phyloP scores from a whole-genome alignment of 2,113 vertebrate species.

The Rhodinocichla rosea region DNA sequence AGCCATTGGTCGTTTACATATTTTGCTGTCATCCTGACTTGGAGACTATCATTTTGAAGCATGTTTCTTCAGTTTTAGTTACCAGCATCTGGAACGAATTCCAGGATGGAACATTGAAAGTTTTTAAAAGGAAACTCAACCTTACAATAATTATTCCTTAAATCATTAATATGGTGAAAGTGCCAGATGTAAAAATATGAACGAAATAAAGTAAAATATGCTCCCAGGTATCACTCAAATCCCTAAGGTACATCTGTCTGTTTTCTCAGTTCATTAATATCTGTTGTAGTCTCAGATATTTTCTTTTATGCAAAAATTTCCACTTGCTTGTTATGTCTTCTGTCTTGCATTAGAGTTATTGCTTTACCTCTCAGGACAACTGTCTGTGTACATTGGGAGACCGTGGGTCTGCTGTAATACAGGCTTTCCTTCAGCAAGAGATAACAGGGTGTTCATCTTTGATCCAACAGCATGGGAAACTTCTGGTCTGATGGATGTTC shows the following conservation, averaged over 20 bases:
- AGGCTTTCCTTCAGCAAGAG: not conserved
- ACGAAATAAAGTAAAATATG: slow-evolving; percentile 62
- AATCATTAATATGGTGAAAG: slow-evolving; percentile 76
- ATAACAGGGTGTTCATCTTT: not conserved
- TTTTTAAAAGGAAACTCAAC: slow-evolving; percentile 77
- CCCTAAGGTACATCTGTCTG: slow-evolving; percentile 59
- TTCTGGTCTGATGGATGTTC: not conserved
- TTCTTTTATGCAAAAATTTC: slow-evolving; percentile 64
- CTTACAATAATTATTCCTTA: slow-evolving; percentile 79
- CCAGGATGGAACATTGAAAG: slow-evolving; percentile 73
- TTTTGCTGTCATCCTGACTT: slow-evolving; percentile 76
- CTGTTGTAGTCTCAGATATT: slow-evolving; percentile 38
- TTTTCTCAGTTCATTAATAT: slow-evolving; percentile 66
- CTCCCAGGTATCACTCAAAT: slow-evolving; percentile 66
- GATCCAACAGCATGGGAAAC: not conserved
- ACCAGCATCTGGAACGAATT: slow-evolving; percentile 85
- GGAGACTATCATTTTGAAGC: slow-evolving; percentile 71
- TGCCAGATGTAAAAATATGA: slow-evolving; percentile 67
- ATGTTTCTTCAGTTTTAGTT: slow-evolving; percentile 76
- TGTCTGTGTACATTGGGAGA: not conserved
- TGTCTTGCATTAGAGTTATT: slow-evolving; percentile 27
- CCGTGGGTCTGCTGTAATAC: not conserved
- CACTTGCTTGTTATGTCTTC: slow-evolving; percentile 47
- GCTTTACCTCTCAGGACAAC: not conserved
- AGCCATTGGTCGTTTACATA: slow-evolving; percentile 67